Base-by-base conservation (phyloP, 2,888 invertebrate species). In the Hyposoter didymator region DNA sequence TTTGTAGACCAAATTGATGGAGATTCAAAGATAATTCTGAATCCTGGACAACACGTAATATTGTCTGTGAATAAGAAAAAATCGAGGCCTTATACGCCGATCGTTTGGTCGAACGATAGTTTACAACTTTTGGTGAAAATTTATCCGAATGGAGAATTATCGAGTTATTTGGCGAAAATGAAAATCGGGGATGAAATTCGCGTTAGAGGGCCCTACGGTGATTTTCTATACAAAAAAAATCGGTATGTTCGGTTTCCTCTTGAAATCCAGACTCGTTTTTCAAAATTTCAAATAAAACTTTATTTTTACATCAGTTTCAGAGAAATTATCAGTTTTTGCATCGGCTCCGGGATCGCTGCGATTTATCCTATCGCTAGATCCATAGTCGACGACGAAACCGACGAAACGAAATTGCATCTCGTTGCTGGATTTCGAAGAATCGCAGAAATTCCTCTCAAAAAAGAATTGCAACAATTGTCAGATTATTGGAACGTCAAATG, bases 401-500 rank as follows among this genome's bases (percentile, higher is more conserved):
- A 93, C 84, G 91, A 93, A 62, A 92, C 93, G n/a, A 90, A 81
- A 81, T 69, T 93, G 76, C 82, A 90, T 76, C 84, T 93, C 55
- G 84, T 90, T 59, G 87, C 88, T 39, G 93, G 93, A 84, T 94
- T 93, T 88, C 86, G 86, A 74, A 90, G 89, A 17, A 69, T 91
- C 55, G 84, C 78, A 14, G 90, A 90, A 12, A 86, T 93, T 28
- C 93, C 93, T 32, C 81, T 93, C 49, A 92, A 88, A 87, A 88
- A 86, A 55, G 91, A 93, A 87, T 84, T 93, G 45, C 89, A 90
- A 78, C 55, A 78, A 47, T 88, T 94, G 74, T 76, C 90, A 22
- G 91, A 92, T 88, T 94, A 91, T 84, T 94, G 93, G 93, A 93
- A 93, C 83, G 92, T 92, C 47, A 88, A 90, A 39, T 93, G 92